Evolutionary conservation across 2,888 invertebrate species (phyloP), one percentile per base, ranked within the genome.

Genomic region (Agonopterix arenella): DNA sequence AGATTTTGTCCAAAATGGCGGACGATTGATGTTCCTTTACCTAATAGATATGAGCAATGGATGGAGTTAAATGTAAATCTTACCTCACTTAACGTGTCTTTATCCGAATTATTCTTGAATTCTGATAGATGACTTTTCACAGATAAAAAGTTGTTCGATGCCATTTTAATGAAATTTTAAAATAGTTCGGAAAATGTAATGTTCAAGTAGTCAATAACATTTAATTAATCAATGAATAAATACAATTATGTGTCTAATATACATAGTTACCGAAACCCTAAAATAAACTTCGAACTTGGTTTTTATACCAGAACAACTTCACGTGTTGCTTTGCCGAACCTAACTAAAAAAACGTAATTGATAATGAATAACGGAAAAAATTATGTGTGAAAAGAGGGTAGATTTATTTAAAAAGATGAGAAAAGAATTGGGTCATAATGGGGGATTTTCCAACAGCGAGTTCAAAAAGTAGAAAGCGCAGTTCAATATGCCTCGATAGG

Each of bases 41-140:
- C 13, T 13, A 28, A 28, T 1, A 28, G 28, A 28, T 28, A 28
- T 28, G 28, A 28, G 28, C 28, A 28, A 9, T 40, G n/a, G 40
- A 40, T n/a, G n/a, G 40, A 40, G 40, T 5, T 28, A 36, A n/a
- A 8, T 13, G 40, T 18, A 36, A 46, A 37, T 69, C 84, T 83
- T 65, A 90, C 90, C 84, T 90, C 90, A 61, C 90, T 90, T 62
- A 84, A 51, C 18, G 85, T 85, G 63, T 89, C 89, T 64, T 80
- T 86, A 62, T 90, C 89, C 43, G 84, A 78, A 72, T 75, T 81
- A 55, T 70, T 74, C 73, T 84, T 86, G 55, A 90, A 85, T 65
- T 89, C 89, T 48, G 85, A 73, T 73, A 90, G 68, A 75, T 88
- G 88, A 36, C 85, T 83, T 80, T 90, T 90, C 51, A 84, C 78